Evolutionary conservation across 2,888 invertebrate genomes (phyloP), one percentile per base, ranked within the genome.

Genomic region (Pharmacophagus antenor): DNA sequence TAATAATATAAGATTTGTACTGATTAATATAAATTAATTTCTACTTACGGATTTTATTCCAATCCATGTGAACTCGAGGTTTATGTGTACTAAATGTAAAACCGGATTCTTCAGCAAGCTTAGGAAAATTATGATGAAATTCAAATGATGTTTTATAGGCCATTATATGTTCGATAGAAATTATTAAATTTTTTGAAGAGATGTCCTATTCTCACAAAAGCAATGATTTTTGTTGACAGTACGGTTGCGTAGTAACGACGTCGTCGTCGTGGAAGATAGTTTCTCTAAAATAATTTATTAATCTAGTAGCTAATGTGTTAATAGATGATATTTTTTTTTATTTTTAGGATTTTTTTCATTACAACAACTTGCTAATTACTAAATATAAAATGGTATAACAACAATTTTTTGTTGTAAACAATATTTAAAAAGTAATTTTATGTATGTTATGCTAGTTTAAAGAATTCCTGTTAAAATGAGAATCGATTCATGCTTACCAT

Each of bases 111-210:
- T 92, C 92, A 4, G 94, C 94, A 63, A 94, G 80, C 70, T 93
- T 93, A 5, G 93, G 92, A 76, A 94, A 95, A 80, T 94, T 93
- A 67, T 93, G 94, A 73, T 93, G 93, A 80, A 94, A 92, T 69
- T 90, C 88, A 68, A 87, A 89, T 37, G 91, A 85, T 54, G 84
- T 81, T 74, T 88, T 89, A 64, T 77, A 84, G 44, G 89, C 81
- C 91, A 91, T 90, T 65, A 49, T 64, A 4, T 47, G 31, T 31
- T 31, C 15, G 2, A 0, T 20, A 44, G n/a, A 44, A 31, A 44
- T 20, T 41, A 12, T 17, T 22, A 0, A 10, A 17, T n/a, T 31
- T 2, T 21, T 18, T 6, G 15, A 27, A 20, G 10, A 0, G 17
- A 12, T 10, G 4, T 27, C 7, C 46, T 31, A 23, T 5, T 2